Base-by-base conservation (phyloP, 2,888 invertebrate species). In the Ptychoptera contaminata region DNA sequence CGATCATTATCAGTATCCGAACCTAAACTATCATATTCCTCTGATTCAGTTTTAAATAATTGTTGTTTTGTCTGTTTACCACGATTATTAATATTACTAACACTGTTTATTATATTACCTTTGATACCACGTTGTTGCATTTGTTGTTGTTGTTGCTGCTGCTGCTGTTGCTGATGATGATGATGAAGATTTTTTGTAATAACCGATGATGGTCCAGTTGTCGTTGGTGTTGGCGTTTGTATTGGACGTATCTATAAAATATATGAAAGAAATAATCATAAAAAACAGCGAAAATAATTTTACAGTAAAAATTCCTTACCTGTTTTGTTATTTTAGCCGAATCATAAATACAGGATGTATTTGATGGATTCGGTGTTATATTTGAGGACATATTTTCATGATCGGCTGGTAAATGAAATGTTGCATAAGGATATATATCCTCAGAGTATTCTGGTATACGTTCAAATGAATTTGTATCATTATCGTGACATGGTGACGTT, bases 401-500 rank as follows among this genome's bases (percentile, higher is more conserved):
- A 57, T 71, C 71, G 10, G 23, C 23, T 50, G 69, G 69, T 53
- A 73, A 63, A 58, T 73, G 70, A 60, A 73, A 73, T 50, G 73
- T 73, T 44, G 73, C 74, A 58, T 74, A 74, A 43, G 74, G 73
- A 61, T 72, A 73, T 56, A 74, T 73, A 55, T 74, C 74, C 60
- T 74, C 73, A 38, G 73, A 71, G 59, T 71, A 73, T 60, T 73
- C 73, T 47, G 73, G 72, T 55, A 71, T 72, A 48, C 71, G 67
- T 56, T 72, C 71, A 52, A 71, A 61, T 46, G 60, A 59, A 52
- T 67, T 62, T 51, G 61, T 55, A 51, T 64, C 63, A 49, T 58
- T 57, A 54, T 61, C 57, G 42, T 55, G 56, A 30, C 44, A 39
- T 8, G 46, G 43, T 16, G 40, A 40, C 51, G 67, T 67, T 47